These are phyloP conservation scores for Leptinotarsa tumamoca DNA, from an alignment of 2,888 invertebrate species.

Conservation along the genomic window DNA sequence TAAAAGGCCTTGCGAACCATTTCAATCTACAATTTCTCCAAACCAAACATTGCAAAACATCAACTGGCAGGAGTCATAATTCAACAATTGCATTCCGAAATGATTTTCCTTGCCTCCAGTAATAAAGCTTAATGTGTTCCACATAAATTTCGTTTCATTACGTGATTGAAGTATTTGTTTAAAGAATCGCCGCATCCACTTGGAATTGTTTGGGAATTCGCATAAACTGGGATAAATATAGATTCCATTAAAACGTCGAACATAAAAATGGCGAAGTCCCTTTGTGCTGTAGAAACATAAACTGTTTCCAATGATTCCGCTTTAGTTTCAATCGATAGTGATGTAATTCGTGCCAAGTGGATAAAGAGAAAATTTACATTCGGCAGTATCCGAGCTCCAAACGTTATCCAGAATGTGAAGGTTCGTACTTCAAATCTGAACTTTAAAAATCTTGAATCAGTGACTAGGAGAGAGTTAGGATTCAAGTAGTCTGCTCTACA, in stretches of 20 bases:
- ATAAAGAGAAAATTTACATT: conserved; percentile 9
- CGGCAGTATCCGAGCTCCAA: not conserved
- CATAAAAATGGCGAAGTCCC: conserved; percentile 10
- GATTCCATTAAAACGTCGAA: not conserved
- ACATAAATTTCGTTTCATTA: conserved; percentile 6
- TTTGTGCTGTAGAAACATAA: conserved; percentile 6
- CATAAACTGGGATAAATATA: conserved; percentile 14
- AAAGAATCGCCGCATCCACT: conserved; percentile 8
- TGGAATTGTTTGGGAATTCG: conserved; percentile 10
- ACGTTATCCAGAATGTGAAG: not conserved
- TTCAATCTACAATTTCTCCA: too few species aligned
- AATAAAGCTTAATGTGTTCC: conserved; percentile 5
- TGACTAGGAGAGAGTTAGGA: not conserved
- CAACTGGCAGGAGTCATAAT: not conserved
- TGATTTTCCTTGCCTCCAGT: not conserved
- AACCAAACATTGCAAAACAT: not conserved
- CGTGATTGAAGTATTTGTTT: conserved; percentile 19
- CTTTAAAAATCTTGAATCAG: not conserved
- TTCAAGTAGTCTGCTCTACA: not conserved
- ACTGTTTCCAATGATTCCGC: conserved; percentile 17
- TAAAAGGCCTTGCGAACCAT: too few species aligned
- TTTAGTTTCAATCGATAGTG: conserved; percentile 14
- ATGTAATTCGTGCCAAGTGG: conserved; percentile 12
- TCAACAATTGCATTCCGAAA: not conserved
- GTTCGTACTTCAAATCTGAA: not conserved